phyloP scores from a whole-genome alignment of 2,113 vertebrate genomes.

The Platysteira castanea region DNA sequence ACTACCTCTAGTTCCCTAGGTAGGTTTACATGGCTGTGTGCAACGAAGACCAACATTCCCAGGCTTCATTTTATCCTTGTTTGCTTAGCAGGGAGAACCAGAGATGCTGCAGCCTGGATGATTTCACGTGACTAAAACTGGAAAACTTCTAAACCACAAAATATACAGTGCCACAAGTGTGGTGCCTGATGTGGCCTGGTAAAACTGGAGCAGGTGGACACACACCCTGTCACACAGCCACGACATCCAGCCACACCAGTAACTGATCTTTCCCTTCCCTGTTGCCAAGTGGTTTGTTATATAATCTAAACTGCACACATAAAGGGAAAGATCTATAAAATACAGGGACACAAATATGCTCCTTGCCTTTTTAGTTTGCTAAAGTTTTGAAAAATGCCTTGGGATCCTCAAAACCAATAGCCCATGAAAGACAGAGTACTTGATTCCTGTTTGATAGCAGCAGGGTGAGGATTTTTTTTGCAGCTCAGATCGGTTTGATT shows the following conservation, averaged over 20 bases:
- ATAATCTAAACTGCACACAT: background rate
- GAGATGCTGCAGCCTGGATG: background rate
- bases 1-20: background rate
- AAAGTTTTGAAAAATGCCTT: background rate
- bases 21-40: background rate
- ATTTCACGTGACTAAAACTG: background rate
- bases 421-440: background rate
- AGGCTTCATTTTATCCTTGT: background rate
- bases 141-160: background rate
- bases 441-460: constrained; percentile 10
- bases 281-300: background rate
- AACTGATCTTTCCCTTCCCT: background rate
- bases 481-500: constrained; percentile 31
- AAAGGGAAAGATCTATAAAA: background rate
- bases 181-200: background rate
- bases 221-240: background rate
- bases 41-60: background rate
- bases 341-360: background rate
- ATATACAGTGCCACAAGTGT: background rate
- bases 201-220: background rate
- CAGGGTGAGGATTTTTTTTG: constrained; percentile 7
- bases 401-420: constrained; percentile 8
- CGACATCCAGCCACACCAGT: background rate
- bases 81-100: background rate
- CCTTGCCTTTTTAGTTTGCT: background rate